phyloP scores from a whole-genome alignment of 2,888 invertebrate genomes.

The Sminthurinus aureus region DNA sequence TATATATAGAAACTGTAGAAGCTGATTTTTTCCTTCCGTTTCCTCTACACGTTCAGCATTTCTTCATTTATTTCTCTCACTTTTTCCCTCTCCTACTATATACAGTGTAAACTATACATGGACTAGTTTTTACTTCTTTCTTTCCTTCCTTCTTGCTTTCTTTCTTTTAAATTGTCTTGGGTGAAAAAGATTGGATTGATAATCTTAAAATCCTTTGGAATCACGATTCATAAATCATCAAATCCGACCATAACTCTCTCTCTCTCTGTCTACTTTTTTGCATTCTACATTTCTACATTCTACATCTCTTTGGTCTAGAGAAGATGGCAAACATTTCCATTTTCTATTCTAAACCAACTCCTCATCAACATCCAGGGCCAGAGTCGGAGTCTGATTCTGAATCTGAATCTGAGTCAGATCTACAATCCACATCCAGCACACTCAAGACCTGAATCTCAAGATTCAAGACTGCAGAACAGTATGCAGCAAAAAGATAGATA shows the following conservation, averaged over 20 bases:
- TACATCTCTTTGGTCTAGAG: background rate
- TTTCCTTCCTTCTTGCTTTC: background rate
- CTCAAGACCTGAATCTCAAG: no score
- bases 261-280: background rate
- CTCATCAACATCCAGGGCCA: background rate
- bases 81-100: background rate
- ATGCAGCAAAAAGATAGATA: no score
- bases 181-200: conserved; percentile 13
- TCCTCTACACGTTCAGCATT: background rate
- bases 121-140: background rate
- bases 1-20: no score
- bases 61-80: background rate
- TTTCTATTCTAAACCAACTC: background rate
- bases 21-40: background rate
- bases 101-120: no score
- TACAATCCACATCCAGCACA: no score
- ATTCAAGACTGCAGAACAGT: no score
- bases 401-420: no score
- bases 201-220: conserved; percentile 16
- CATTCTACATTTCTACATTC: background rate
- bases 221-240: conserved; percentile 18
- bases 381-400: no score
- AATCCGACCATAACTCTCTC: background rate
- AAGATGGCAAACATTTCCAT: conserved; percentile 1
- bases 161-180: background rate